These are phyloP conservation scores for Clarias platycephalus DNA, from an alignment of 2,797 vertebrate genomes.

Conservation along the genomic window DNA sequence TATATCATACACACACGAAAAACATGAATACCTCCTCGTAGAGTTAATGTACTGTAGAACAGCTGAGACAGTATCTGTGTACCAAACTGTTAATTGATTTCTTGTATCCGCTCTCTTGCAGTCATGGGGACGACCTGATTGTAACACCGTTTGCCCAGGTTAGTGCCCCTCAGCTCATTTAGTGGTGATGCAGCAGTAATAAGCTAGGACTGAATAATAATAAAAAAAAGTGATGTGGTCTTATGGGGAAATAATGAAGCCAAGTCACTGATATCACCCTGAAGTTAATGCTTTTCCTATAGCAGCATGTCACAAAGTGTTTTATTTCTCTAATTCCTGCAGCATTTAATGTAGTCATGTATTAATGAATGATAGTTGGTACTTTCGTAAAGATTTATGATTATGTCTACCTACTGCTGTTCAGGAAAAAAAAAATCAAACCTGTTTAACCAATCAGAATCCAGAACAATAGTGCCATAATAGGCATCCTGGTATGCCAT, in stretches of 20 bases:
- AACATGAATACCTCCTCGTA: slow-evolving; percentile 8
- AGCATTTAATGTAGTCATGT: neutral
- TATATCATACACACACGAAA: neutral
- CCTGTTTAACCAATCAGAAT: neutral
- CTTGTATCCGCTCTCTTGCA: slow-evolving; percentile 68
- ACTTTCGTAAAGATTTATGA: neutral
- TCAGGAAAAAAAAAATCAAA: neutral
- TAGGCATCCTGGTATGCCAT: neutral
- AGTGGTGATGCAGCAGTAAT: neutral
- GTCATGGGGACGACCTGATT: slow-evolving; percentile 88
- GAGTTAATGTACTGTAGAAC: neutral
- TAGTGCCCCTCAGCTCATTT: slow-evolving; percentile 45
- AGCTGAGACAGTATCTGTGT: slow-evolving; percentile 5
- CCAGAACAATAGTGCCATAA: too few species aligned
- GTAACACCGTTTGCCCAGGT: slow-evolving; percentile 90
- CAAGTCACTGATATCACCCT: neutral
- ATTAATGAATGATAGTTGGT: neutral
- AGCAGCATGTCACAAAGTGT: neutral
- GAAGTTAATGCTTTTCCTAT: neutral
- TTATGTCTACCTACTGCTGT: neutral
- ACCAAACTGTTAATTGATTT: slow-evolving; percentile 29
- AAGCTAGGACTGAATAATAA: neutral
- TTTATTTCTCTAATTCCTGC: neutral
- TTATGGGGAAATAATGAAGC: neutral
- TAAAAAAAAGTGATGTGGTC: neutral